A percentile compares a stretch with the other conserved stretches of the same genome.
Evolutionary conservation across 2,888 invertebrate species (phyloP).

Genomic region (Thalpophila matura): DNA sequence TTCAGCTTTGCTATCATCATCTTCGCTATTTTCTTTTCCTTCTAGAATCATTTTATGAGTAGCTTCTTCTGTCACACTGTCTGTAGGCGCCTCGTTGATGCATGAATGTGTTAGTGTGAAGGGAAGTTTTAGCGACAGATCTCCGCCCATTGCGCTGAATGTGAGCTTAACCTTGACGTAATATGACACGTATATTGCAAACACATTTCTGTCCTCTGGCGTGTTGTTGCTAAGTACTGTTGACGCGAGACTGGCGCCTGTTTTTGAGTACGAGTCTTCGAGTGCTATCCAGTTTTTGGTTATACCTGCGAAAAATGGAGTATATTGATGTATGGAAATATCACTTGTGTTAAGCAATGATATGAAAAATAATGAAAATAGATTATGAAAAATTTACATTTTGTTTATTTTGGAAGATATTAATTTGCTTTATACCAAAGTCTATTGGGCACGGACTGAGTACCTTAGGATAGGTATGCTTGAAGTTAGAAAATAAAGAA

Average conservation of each 20-base stretch:
- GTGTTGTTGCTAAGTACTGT: constrained; percentile 90
- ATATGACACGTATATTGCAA: constrained; percentile 97
- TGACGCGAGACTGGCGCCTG: constrained; percentile 92
- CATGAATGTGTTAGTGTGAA: constrained; percentile 95
- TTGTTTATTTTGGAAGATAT: neutral
- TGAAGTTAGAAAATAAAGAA: neutral
- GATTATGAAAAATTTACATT: too few relatives aligned
- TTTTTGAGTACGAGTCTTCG: constrained; percentile 95
- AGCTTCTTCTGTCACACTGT: constrained; percentile 88
- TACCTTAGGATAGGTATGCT: neutral
- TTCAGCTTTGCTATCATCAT: constrained; percentile 82
- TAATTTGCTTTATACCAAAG: neutral
- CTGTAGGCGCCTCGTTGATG: constrained; percentile 91
- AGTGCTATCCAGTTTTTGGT: constrained; percentile 98
- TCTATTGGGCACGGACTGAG: neutral
- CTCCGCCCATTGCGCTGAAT: constrained; percentile 95
- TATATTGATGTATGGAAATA: neutral
- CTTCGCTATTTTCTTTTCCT: constrained; percentile 86
- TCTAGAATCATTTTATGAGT: constrained; percentile 87
- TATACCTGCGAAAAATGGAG: constrained; percentile 89
- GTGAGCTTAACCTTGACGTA: constrained; percentile 97
- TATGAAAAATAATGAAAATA: too few relatives aligned
- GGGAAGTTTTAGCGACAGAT: constrained; percentile 94
- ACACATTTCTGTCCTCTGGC: constrained; percentile 95
- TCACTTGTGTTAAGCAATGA: too few relatives aligned